phyloP scores from a whole-genome alignment of 2,113 vertebrate genomes.

The Neogobius melanostomus region DNA sequence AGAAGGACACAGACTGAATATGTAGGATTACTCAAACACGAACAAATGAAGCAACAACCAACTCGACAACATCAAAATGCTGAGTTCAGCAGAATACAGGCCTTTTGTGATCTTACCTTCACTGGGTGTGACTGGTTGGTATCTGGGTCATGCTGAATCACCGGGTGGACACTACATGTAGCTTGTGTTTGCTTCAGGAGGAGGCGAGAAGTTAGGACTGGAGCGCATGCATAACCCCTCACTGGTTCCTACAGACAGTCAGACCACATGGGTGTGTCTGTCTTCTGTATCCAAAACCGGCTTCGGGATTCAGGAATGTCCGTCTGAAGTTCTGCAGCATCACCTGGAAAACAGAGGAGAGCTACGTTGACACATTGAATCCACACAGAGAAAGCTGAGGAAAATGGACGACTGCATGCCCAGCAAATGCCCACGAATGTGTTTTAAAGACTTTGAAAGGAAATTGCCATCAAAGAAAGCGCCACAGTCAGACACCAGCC shows the following conservation, averaged over 20 bases:
- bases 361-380: not conserved
- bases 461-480: too few species aligned
- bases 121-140: conserved; percentile 32
- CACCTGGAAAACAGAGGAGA: conserved; percentile 60
- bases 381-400: too few species aligned
- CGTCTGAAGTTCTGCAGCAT: conserved; percentile 30
- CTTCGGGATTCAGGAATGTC: conserved; percentile 28
- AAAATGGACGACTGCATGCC: too few species aligned
- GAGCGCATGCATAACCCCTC: conserved; percentile 51
- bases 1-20: too few species aligned
- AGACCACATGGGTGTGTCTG: conserved; percentile 20
- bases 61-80: too few species aligned
- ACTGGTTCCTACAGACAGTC: conserved; percentile 36
- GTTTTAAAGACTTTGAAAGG: too few species aligned
- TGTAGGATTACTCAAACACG: too few species aligned
- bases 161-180: conserved; percentile 12
- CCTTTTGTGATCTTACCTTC: conserved; percentile 47
- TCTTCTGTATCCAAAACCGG: conserved; percentile 17
- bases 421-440: too few species aligned
- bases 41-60: too few species aligned
- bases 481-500: too few species aligned
- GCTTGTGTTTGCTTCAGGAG: conserved; percentile 27
- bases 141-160: conserved; percentile 39
- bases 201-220: conserved; percentile 22
- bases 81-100: too few species aligned